These are phyloP conservation scores for Nymphalis io DNA, from an alignment of 1,140 invertebrate species.

Conservation along the genomic window DNA sequence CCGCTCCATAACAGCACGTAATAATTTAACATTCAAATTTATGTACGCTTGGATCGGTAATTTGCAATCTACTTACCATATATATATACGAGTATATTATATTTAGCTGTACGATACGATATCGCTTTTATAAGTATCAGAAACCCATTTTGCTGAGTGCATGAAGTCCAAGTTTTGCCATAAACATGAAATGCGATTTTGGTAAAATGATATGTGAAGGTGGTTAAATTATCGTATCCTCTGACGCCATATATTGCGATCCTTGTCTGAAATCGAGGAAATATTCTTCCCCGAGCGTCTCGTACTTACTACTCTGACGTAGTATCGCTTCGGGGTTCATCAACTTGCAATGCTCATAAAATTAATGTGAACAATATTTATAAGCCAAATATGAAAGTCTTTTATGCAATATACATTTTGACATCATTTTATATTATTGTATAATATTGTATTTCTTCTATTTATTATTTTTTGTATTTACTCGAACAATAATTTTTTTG, in stretches of 20 bases:
- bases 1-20: slow-evolving; percentile 16
- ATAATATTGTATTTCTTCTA: too few relatives aligned
- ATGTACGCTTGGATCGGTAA: slow-evolving; percentile 36
- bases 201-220: slow-evolving; percentile 74
- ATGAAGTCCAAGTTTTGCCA: slow-evolving; percentile 75
- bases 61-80: slow-evolving; percentile 40
- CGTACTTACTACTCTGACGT: slow-evolving; percentile 33
- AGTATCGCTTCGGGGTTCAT: slow-evolving; percentile 54
- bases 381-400: slow-evolving; percentile 38
- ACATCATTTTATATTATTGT: too few relatives aligned
- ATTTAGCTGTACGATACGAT: slow-evolving; percentile 61
- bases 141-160: slow-evolving; percentile 78
- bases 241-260: slow-evolving; percentile 31
- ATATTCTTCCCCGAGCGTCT: slow-evolving; percentile 35
- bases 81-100: slow-evolving; percentile 31
- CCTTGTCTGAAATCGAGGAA: slow-evolving; percentile 31
- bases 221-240: slow-evolving; percentile 43
- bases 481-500: too few relatives aligned
- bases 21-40: slow-evolving; percentile 39
- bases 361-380: slow-evolving; percentile 74
- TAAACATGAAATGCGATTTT: slow-evolving; percentile 75
- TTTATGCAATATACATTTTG: not conserved
- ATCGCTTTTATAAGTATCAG: slow-evolving; percentile 74
- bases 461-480: too few relatives aligned
- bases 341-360: slow-evolving; percentile 60